A percentile compares a stretch with the other conserved stretches of the same genome.
These are phyloP conservation scores for Xylocopa sonorina DNA, from an alignment of 1,140 invertebrate species.

Conservation along the genomic window DNA sequence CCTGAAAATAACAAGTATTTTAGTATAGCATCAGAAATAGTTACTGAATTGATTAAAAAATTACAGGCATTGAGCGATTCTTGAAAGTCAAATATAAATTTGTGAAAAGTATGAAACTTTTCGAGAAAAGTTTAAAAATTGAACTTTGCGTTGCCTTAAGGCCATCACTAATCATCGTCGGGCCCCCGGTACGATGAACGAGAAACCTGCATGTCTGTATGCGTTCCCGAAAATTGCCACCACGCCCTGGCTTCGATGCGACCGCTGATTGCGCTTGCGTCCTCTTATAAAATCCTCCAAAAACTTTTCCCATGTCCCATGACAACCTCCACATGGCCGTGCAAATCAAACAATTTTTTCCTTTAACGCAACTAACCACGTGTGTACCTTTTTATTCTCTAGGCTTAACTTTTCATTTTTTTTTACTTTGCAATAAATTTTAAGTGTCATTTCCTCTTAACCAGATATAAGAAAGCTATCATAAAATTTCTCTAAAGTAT, in stretches of 20 bases:
- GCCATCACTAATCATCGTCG: not conserved
- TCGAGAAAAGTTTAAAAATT: not conserved
- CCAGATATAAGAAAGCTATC: too few species aligned
- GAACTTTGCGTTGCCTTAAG: not conserved
- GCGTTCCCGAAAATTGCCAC: slow-evolving; percentile 59
- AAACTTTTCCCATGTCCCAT: not conserved
- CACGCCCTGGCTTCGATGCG: slow-evolving; percentile 38
- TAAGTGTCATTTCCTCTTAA: too few species aligned
- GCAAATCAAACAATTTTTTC: slow-evolving; percentile 10
- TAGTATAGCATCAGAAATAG: not conserved
- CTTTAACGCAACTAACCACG: too few species aligned
- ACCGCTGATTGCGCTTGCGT: slow-evolving; percentile 18
- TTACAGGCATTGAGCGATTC: not conserved
- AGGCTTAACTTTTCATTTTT: too few species aligned
- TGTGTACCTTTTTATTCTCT: not conserved
- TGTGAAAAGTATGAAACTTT: not conserved
- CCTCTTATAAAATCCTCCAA: slow-evolving; percentile 28
- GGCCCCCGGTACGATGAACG: not conserved
- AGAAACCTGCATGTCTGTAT: slow-evolving; percentile 27
- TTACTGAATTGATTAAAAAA: not conserved
- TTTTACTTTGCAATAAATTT: not conserved
- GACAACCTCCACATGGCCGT: not conserved
- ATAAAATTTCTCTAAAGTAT: not conserved
- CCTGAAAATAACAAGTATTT: not conserved
- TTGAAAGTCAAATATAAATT: not conserved